A percentile compares a stretch with the other conserved stretches of the same genome.
These are phyloP conservation scores for Syngnathus typhle DNA, from an alignment of 2,113 vertebrate species.

Conservation along the genomic window DNA sequence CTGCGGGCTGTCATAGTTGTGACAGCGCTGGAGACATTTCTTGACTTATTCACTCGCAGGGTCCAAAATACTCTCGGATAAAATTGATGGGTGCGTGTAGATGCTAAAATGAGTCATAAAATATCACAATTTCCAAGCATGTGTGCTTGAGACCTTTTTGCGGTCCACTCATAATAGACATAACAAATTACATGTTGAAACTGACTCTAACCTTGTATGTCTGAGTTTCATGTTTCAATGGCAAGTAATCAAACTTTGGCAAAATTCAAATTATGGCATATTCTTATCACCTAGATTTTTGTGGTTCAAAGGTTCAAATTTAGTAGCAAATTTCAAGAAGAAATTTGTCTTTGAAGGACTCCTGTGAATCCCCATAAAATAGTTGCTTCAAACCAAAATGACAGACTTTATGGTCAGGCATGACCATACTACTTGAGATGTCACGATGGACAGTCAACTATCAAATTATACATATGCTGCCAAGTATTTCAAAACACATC, in stretches of 20 bases:
- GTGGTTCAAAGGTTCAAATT: neutral
- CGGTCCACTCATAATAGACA: neutral
- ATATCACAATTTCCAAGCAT: neutral
- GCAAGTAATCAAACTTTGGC: neutral
- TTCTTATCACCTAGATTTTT: neutral
- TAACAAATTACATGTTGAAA: neutral
- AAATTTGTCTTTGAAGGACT: neutral
- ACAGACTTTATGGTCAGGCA: neutral
- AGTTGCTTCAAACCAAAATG: neutral
- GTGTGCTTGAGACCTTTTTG: neutral
- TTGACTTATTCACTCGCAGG: conserved; percentile 42
- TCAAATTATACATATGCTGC: too few relatives aligned
- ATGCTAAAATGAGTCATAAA: neutral
- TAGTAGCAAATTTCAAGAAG: neutral
- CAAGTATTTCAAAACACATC: too few relatives aligned
- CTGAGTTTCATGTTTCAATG: neutral
- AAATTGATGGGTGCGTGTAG: neutral
- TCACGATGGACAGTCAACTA: too few relatives aligned
- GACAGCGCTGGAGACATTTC: conserved; percentile 59
- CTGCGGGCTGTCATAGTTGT: conserved; percentile 79
- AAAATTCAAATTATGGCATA: neutral
- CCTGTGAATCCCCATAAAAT: neutral
- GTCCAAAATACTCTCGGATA: conserved; percentile 1
- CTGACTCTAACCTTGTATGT: too few relatives aligned
- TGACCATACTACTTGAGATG: too few relatives aligned